These are phyloP conservation scores for Brachymystax lenok DNA, from an alignment of 2,797 vertebrate genomes.

Conservation along the genomic window DNA sequence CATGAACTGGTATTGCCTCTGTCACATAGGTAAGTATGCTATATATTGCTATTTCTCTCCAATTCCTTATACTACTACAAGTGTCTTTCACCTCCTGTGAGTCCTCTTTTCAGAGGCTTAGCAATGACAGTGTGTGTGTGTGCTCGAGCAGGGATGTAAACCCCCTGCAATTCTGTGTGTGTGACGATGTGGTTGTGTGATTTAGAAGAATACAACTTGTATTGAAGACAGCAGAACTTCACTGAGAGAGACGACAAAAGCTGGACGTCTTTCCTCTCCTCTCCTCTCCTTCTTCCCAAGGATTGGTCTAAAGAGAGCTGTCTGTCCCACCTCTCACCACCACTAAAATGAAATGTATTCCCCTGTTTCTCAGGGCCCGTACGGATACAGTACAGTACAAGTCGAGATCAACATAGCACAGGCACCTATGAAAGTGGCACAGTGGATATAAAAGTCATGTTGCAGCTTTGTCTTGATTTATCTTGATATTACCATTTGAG, in stretches of 20 bases:
- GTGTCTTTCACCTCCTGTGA: background rate
- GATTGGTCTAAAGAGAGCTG: conserved; percentile 42
- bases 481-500: conserved; percentile 73
- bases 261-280: conserved; percentile 41
- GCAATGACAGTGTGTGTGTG: conserved; percentile 23
- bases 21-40: background rate
- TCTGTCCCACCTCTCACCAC: conserved; percentile 44
- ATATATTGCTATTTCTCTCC: background rate
- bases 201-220: background rate
- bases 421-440: conserved; percentile 65
- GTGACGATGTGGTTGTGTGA: background rate
- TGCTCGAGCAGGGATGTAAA: background rate
- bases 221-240: conserved; percentile 1
- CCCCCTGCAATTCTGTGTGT: background rate
- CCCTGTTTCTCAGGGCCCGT: conserved; percentile 39
- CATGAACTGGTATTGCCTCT: background rate
- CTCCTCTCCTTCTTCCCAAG: conserved; percentile 21
- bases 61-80: background rate
- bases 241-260: conserved; percentile 20
- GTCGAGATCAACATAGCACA: conserved; percentile 70
- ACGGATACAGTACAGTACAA: conserved; percentile 43
- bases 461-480: conserved; percentile 78
- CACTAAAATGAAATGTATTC: conserved; percentile 58
- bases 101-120: conserved; percentile 35
- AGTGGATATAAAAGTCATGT: conserved; percentile 74